phyloP scores from a whole-genome alignment of 1,140 invertebrate species.

The Hylaeus anthracinus region DNA sequence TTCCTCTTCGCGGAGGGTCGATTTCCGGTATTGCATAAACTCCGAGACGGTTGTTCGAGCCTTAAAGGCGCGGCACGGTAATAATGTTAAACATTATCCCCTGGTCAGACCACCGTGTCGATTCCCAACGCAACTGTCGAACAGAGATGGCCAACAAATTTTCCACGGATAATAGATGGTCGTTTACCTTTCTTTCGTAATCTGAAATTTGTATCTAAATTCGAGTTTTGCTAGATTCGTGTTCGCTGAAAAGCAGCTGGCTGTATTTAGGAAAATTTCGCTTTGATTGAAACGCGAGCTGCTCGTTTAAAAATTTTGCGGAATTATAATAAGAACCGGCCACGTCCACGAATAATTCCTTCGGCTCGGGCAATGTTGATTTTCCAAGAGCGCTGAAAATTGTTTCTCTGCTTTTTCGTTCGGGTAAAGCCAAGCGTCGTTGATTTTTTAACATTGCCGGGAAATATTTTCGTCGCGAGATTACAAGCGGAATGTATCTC shows the following conservation, averaged over 20 bases:
- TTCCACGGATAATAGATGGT: too few species aligned
- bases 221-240: neutral
- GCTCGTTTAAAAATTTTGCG: conserved; percentile 29
- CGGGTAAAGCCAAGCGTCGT: neutral
- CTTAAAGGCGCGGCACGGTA: conserved; percentile 39
- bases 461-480: conserved; percentile 37
- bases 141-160: too few species aligned
- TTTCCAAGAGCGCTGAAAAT: conserved; percentile 41
- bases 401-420: conserved; percentile 34
- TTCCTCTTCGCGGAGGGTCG: conserved; percentile 51
- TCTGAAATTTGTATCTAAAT: too few species aligned
- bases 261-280: conserved; percentile 8
- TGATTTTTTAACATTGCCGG: conserved; percentile 23
- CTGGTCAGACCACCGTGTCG: conserved; percentile 28
- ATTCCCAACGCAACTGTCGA: neutral
- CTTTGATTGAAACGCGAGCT: conserved; percentile 20
- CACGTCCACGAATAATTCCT: conserved; percentile 3
- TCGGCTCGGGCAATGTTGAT: conserved; percentile 40
- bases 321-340: conserved; percentile 24
- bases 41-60: conserved; percentile 29
- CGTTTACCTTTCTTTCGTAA: too few species aligned
- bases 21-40: conserved; percentile 63
- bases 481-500: conserved; percentile 36
- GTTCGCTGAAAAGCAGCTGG: neutral
- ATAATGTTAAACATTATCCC: conserved; percentile 59